These are phyloP conservation scores for Syritta pipiens DNA, from an alignment of 2,888 invertebrate genomes.

Conservation along the genomic window DNA sequence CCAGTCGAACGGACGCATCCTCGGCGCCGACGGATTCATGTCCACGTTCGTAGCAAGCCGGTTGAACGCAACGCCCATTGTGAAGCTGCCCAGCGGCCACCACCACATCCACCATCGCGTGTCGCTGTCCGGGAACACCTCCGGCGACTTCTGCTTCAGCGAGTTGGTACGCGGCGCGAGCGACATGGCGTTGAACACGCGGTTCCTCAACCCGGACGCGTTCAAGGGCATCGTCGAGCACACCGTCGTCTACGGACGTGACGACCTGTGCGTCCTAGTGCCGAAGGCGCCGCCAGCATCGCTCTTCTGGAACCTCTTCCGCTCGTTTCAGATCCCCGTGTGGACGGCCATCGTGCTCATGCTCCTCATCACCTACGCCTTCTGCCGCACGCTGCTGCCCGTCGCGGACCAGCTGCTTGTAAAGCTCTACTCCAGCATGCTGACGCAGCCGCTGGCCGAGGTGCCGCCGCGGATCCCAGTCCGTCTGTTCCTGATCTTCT, in stretches of 20 bases:
- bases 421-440: conserved; percentile 72
- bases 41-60: conserved; percentile 78
- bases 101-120: not conserved
- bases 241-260: conserved; percentile 81
- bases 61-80: conserved; percentile 80
- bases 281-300: conserved; percentile 80
- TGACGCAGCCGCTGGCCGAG: conserved; percentile 72
- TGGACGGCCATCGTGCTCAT: conserved; percentile 73
- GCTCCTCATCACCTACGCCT: conserved; percentile 71
- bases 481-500: conserved; percentile 74
- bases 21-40: conserved; percentile 79
- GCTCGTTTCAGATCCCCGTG: conserved; percentile 74
- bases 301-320: conserved; percentile 79
- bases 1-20: conserved; percentile 71
- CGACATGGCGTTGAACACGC: conserved; percentile 81
- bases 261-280: conserved; percentile 81
- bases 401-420: conserved; percentile 61
- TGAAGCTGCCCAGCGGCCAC: conserved; percentile 71
- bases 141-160: conserved; percentile 72
- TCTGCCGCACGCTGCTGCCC: conserved; percentile 68
- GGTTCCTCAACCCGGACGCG: conserved; percentile 80
- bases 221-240: conserved; percentile 81
- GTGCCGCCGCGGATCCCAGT: conserved; percentile 68
- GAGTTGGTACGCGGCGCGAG: conserved; percentile 73
- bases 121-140: conserved; percentile 55